Conservation (phyloP, 1,140 invertebrate genomes). For the Apis laboriosa region DNA sequence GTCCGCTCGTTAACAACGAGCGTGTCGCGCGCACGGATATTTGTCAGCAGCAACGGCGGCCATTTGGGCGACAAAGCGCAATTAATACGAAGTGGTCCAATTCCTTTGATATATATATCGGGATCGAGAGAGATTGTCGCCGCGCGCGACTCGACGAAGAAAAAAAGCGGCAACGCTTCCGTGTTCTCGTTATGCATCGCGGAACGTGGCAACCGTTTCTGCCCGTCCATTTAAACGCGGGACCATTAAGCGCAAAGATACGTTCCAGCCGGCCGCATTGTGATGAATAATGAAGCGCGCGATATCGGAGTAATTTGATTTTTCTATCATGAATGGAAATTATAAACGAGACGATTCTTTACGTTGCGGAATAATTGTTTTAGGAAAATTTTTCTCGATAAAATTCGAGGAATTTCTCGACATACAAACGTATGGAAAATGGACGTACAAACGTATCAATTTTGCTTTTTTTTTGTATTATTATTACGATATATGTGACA, state of each 20-base stretch:
- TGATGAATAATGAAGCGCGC: not conserved
- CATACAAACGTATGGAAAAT: too few species aligned
- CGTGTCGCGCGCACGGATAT: conserved; percentile 8
- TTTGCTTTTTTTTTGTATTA: too few species aligned
- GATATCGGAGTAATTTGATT: not conserved
- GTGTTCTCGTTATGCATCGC: conserved; percentile 30
- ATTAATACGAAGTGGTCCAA: conserved; percentile 56
- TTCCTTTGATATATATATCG: not conserved
- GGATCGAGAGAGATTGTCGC: conserved; percentile 24
- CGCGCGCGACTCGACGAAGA: conserved; percentile 13
- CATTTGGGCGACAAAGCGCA: conserved; percentile 60
- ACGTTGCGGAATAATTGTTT: too few species aligned
- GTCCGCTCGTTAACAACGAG: conserved; percentile 61
- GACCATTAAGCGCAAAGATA: conserved; percentile 3
- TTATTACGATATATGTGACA: too few species aligned
- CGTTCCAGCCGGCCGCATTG: not conserved
- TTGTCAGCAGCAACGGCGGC: conserved; percentile 38
- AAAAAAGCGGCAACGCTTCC: conserved; percentile 25
- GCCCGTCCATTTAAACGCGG: not conserved
- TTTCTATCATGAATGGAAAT: too few species aligned
- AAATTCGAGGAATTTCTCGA: too few species aligned
- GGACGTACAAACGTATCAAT: too few species aligned
- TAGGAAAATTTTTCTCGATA: too few species aligned
- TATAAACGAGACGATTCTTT: too few species aligned
- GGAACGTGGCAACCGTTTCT: conserved; percentile 20